Evolutionary conservation across 2,797 vertebrate genomes (phyloP), one percentile per base, ranked within the genome.

Genomic region (Peromyscus aztecus): DNA sequence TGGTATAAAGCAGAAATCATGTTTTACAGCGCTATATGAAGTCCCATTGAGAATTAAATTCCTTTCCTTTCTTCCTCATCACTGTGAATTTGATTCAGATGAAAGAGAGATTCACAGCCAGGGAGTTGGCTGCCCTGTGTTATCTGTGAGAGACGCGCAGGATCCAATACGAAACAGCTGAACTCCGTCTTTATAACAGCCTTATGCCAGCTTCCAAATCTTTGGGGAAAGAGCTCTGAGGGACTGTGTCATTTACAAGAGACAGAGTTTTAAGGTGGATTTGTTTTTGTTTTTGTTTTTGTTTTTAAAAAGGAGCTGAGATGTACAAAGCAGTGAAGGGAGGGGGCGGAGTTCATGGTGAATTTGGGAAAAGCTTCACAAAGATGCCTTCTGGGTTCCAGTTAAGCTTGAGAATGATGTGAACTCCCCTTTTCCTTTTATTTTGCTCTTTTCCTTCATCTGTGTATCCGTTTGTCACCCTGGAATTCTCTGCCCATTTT

Each of bases 91-190:
- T 98, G 97, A 96, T 98, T 96, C 95, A 94, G 97, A 94, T 97
- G 97, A 98, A 98, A 98, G 98, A 98, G 96, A 97, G 98, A 98
- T 97, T 98, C 98, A 98, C 97, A 98, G 96, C 75, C 92, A 89
- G 88, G 96, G 96, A 98, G 93, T 97, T 80, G 75, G 98, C 97
- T 98, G 97, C 96, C 96, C 89, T 98, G 89, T 97, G 96, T 98
- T 98, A 98, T 98, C 98, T 97, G 12, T 71, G 91, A 97, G 97
- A 98, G 97, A 97, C 59, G 92, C 89, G 81, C 89, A 81, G 81
- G 96, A 97, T 96, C 87, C 2, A 73, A 93, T 84, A 55, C 86
- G 67, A 94, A 65, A 65, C 52, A 86, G 77, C 87, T 83, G 97
- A 93, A 89, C 96, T 90, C 96, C 94, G 4, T 49, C 92, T 75